These are phyloP conservation scores for Philhelius pedissequus DNA, from an alignment of 2,888 invertebrate species.

Conservation along the genomic window DNA sequence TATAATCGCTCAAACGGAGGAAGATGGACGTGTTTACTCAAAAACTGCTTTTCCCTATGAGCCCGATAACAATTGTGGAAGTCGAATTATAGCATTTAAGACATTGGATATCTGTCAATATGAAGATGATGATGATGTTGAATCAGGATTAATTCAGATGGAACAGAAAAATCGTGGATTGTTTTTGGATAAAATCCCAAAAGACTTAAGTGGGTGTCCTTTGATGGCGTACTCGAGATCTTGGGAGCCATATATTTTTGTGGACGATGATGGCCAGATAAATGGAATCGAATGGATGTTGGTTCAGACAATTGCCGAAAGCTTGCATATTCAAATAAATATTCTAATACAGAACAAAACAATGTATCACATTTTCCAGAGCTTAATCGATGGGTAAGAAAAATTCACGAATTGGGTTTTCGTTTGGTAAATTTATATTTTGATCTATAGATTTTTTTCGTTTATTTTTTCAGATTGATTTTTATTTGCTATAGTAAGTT, in stretches of 20 bases:
- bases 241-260: constrained; percentile 76
- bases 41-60: constrained; percentile 77
- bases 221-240: constrained; percentile 74
- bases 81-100: constrained; percentile 73
- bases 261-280: constrained; percentile 60
- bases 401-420: neutral
- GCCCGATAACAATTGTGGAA: constrained; percentile 75
- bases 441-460: no score
- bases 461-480: no score
- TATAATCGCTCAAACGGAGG: constrained; percentile 74
- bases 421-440: no score
- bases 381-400: constrained; percentile 74
- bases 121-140: constrained; percentile 50
- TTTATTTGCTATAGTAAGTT: no score
- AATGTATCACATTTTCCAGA: constrained; percentile 74
- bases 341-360: constrained; percentile 73
- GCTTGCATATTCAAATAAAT: constrained; percentile 73
- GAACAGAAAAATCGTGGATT: constrained; percentile 71
- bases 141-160: constrained; percentile 33
- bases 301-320: constrained; percentile 74
- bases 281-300: constrained; percentile 76
- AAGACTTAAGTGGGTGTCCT: constrained; percentile 75
- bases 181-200: constrained; percentile 76
- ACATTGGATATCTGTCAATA: constrained; percentile 74
- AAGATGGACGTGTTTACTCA: constrained; percentile 71